Evolutionary conservation across 2,888 invertebrate genomes (phyloP).

Genomic region (Dysmachus trigonus): DNA sequence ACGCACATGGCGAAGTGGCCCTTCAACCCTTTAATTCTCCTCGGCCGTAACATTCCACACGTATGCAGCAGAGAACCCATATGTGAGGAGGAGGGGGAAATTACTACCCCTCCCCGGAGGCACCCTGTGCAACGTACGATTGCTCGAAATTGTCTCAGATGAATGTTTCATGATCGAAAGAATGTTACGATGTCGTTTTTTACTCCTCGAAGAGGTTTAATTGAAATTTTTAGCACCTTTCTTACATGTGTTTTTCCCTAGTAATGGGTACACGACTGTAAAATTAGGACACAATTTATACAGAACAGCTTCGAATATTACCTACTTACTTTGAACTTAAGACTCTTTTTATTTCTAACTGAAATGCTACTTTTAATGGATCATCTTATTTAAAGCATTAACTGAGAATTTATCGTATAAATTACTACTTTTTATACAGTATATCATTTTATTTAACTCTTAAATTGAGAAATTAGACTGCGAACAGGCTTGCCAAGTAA

Average conservation of each 20-base stretch:
- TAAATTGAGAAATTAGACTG: too few species aligned
- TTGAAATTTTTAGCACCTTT: not conserved
- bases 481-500: too few species aligned
- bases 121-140: not conserved
- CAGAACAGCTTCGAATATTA: not conserved
- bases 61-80: not conserved
- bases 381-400: not conserved
- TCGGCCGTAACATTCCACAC: not conserved
- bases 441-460: not conserved
- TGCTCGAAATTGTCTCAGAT: not conserved
- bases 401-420: too few species aligned
- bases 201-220: not conserved
- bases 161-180: conserved; percentile 23
- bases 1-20: not conserved
- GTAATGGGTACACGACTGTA: not conserved
- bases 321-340: not conserved
- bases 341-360: not conserved
- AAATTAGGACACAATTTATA: not conserved
- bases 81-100: not conserved
- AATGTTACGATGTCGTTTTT: not conserved
- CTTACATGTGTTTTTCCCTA: not conserved
- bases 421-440: not conserved
- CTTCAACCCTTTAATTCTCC: not conserved
- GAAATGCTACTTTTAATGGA: not conserved
- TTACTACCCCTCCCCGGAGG: not conserved